Base-by-base conservation (phyloP, 2,888 invertebrate genomes). In the Dexiosoma caninum region DNA sequence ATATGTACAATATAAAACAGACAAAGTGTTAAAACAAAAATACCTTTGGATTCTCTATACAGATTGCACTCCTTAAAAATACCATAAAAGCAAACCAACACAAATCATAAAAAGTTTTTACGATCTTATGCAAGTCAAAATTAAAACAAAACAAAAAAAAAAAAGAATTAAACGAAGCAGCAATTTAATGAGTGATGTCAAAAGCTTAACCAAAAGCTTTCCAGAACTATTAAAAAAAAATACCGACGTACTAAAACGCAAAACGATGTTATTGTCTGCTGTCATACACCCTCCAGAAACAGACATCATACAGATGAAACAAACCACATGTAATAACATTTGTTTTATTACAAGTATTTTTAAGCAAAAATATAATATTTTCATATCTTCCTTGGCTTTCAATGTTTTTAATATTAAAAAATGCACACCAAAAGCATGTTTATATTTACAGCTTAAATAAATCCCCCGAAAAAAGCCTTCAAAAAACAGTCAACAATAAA, bases 401-500 rank as follows among this genome's bases (percentile, higher is more conserved):
- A 21, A 5, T 64, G 37, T 53, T 44, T 72, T 60, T 42, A 55
- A 64, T 49, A 77, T 55, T 16, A n/a, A 77, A 69, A 60, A 55
- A 81, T 77, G 77, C 80, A 81, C 80, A 81, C 80, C 80, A 81
- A 77, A 81, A 77, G 72, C 80, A 81, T 81, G 80, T 81, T 77
- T 64, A 67, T 81, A 67, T 81, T 81, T 77, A 81, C 72, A 77
- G 53, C 60, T 72, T 64, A 81, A 62, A 81, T 81, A 81, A 81
- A 81, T 81, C 62, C 62, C 80, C 80, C n/a, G n/a, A 67, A 81
- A 80, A 78, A 75, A 62, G n/a, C n/a, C 71, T 40, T 57, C 57
- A 32, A 27, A 59, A 77, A 81, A 53, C n/a, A n/a, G 62, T 69
- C 76, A 55, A 62, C 76, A 72, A 81, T 77, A 81, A 81, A n/a